Evolutionary conservation across 2,888 invertebrate species (phyloP).

Genomic region (Mythimna ferrago): DNA sequence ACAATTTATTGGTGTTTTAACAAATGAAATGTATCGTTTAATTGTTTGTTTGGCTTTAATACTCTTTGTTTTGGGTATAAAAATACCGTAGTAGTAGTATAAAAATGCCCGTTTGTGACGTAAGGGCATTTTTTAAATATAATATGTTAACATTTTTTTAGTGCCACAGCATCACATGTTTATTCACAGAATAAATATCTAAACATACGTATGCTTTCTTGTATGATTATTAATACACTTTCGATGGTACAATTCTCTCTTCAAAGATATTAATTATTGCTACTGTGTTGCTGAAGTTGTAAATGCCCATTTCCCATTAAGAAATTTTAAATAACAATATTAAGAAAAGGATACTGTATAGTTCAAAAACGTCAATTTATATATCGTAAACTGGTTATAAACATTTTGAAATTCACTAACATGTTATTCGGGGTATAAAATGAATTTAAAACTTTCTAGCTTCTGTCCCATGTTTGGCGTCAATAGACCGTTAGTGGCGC

Average conservation of each 20-base stretch:
- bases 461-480: slow-evolving; percentile 33
- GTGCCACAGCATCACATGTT: no score
- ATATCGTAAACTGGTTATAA: neutral
- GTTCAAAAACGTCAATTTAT: neutral
- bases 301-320: neutral
- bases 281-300: neutral
- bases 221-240: no score
- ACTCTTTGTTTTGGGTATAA: slow-evolving; percentile 16
- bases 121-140: neutral
- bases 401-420: neutral
- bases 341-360: neutral
- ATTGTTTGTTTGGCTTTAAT: slow-evolving; percentile 36
- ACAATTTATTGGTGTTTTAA: slow-evolving; percentile 59
- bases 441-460: slow-evolving; percentile 26
- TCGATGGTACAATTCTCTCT: no score
- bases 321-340: neutral
- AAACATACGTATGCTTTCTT: no score
- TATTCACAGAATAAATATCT: no score
- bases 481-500: slow-evolving; percentile 44
- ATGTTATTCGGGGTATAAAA: slow-evolving; percentile 7
- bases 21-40: slow-evolving; percentile 35
- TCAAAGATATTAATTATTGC: no score
- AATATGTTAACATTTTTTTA: neutral
- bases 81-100: neutral
- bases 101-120: no score